A percentile compares a stretch with the other conserved stretches of the same genome.
These are phyloP conservation scores for Gerris buenoi DNA, from an alignment of 1,140 invertebrate species.

Conservation along the genomic window DNA sequence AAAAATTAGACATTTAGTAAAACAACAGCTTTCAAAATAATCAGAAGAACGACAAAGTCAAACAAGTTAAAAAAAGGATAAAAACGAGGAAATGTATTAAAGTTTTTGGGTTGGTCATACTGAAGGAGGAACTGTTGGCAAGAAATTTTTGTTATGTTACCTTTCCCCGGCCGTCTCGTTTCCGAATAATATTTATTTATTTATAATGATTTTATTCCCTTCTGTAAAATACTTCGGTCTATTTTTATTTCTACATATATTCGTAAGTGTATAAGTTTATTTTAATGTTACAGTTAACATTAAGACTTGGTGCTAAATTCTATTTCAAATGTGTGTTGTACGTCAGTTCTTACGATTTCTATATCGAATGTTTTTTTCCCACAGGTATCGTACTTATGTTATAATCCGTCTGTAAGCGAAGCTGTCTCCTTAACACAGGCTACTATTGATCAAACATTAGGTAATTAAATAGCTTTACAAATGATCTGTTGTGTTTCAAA, in stretches of 20 bases:
- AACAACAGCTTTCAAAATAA: too few species aligned
- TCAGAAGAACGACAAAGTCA: too few species aligned
- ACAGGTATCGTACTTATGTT: conserved; percentile 14
- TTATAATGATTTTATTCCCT: neutral
- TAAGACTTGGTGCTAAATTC: neutral
- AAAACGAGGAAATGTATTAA: too few species aligned
- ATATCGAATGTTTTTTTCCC: conserved; percentile 1
- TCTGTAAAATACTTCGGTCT: neutral
- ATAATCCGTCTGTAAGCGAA: conserved; percentile 12
- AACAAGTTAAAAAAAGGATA: too few species aligned
- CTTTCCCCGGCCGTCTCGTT: neutral
- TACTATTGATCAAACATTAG: conserved; percentile 12
- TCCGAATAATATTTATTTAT: neutral
- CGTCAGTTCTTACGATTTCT: neutral
- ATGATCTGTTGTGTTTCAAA: neutral
- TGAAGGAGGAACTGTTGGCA: neutral
- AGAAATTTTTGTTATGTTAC: neutral
- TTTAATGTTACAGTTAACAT: neutral
- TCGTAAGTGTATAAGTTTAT: conserved; percentile 3
- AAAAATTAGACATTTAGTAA: too few species aligned
- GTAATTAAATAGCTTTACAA: neutral
- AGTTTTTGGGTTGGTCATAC: neutral
- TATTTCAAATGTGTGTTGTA: neutral
- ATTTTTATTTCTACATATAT: conserved; percentile 8
- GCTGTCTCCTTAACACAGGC: conserved; percentile 13